A percentile compares a stretch with the other conserved stretches of the same genome.
Evolutionary conservation across 2,888 invertebrate genomes (phyloP).

Genomic region (Agriopis marginaria): DNA sequence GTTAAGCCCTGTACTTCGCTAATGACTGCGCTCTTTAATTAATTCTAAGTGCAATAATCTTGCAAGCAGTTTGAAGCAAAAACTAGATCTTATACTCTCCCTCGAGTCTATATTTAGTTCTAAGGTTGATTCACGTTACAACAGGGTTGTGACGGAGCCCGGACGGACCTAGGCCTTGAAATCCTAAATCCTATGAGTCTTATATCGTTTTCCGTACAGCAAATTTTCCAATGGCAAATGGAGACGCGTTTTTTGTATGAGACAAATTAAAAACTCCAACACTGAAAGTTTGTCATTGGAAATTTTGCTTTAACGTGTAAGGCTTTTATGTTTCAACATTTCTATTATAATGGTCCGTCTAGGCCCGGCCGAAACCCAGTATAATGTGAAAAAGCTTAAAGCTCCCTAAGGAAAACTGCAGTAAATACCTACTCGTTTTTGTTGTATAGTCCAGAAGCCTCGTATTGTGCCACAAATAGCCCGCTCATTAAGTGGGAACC

Average conservation of each 20-base stretch:
- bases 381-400: neutral
- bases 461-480: conserved; percentile 59
- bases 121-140: neutral
- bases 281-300: neutral
- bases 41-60: conserved; percentile 23
- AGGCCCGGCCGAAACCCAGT: neutral
- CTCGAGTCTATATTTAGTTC: conserved; percentile 57
- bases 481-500: conserved; percentile 57
- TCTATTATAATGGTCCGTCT: neutral
- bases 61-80: conserved; percentile 44
- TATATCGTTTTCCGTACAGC: too few relatives aligned
- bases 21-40: neutral
- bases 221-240: too few relatives aligned
- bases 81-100: conserved; percentile 56
- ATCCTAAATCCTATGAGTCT: too few relatives aligned
- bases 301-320: neutral
- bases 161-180: neutral
- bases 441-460: conserved; percentile 43
- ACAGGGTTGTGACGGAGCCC: neutral
- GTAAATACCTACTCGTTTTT: conserved; percentile 57
- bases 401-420: conserved; percentile 43
- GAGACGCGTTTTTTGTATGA: too few relatives aligned
- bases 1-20: neutral
- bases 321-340: neutral
- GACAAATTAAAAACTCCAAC: neutral